These are phyloP conservation scores for Candoia aspera DNA, from an alignment of 2,113 vertebrate species.

Conservation along the genomic window DNA sequence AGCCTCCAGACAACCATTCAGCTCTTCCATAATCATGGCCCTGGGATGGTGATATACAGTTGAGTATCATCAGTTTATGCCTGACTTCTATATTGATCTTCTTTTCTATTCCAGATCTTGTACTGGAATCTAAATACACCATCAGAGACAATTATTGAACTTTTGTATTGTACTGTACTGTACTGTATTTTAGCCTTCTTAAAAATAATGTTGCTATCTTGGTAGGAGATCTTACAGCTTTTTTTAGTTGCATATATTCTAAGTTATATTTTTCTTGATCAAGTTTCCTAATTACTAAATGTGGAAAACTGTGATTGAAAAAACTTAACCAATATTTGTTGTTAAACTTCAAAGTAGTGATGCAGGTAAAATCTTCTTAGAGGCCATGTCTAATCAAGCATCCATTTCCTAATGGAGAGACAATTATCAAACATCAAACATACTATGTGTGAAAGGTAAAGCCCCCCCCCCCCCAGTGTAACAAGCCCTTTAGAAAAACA, in stretches of 20 bases:
- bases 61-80: background rate
- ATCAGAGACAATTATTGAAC: background rate
- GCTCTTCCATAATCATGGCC: background rate
- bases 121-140: background rate
- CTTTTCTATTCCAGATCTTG: background rate
- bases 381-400: background rate
- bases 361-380: background rate
- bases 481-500: slow-evolving; percentile 33
- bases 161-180: background rate
- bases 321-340: background rate
- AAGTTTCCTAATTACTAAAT: background rate
- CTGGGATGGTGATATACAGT: background rate
- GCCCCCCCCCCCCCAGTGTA: background rate
- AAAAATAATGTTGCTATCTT: slow-evolving; percentile 19
- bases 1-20: background rate
- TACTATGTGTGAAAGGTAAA: slow-evolving; percentile 25
- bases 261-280: too few species aligned
- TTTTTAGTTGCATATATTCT: slow-evolving; percentile 32
- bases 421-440: slow-evolving; percentile 19
- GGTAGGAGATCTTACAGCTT: slow-evolving; percentile 1
- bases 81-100: background rate
- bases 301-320: background rate
- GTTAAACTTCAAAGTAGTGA: background rate
- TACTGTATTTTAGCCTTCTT: background rate
- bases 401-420: background rate